A percentile compares a stretch with the other conserved stretches of the same genome.
Evolutionary conservation across 2,113 vertebrate species (phyloP).

Genomic region (Rhagologus leucostigma): DNA sequence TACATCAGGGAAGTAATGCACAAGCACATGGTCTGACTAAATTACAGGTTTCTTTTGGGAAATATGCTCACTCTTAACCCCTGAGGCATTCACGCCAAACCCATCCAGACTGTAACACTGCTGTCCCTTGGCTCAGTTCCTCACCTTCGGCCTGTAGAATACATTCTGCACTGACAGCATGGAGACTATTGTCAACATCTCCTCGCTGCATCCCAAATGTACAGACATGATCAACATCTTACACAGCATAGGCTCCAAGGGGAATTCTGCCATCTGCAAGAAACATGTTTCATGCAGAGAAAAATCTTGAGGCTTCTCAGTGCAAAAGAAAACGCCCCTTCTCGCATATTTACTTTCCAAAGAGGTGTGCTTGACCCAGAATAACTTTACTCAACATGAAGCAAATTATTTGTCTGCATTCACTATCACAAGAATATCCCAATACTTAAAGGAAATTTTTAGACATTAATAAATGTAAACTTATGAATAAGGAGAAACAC

Average conservation of each 20-base stretch:
- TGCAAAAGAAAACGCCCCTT: background rate
- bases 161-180: constrained; percentile 98
- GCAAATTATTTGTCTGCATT: background rate
- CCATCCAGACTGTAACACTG: background rate
- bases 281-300: background rate
- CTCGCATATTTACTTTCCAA: background rate
- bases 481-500: background rate
- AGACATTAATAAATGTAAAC: background rate
- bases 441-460: background rate
- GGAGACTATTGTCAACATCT: constrained; percentile 97
- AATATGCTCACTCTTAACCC: background rate
- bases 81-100: background rate
- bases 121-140: background rate
- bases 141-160: constrained; percentile 96
- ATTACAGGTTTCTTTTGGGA: background rate
- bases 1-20: background rate
- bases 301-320: background rate
- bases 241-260: constrained; percentile 96
- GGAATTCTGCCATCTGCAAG: constrained; percentile 95
- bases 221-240: constrained; percentile 99
- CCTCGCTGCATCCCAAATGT: constrained; percentile 94
- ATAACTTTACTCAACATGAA: background rate
- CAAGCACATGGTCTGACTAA: background rate
- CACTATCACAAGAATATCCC: background rate
- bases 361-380: background rate